phyloP scores from a whole-genome alignment of 2,888 invertebrate species.

The Epinotia nisella region DNA sequence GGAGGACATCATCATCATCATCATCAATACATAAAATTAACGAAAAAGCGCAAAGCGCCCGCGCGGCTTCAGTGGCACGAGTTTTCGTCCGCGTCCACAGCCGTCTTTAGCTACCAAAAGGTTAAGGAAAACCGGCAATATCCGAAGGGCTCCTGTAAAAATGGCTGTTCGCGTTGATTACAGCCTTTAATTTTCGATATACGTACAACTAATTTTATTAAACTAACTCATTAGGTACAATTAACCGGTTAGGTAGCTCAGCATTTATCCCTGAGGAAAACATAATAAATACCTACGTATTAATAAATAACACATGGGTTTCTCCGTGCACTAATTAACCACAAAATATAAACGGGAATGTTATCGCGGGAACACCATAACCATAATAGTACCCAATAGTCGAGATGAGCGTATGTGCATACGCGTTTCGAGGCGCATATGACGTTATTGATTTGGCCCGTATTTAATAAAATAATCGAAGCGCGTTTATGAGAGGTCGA shows the following conservation, averaged over 20 bases:
- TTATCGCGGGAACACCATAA: constrained; percentile 20
- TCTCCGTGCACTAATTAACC: constrained; percentile 24
- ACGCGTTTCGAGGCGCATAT: neutral
- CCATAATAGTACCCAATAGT: no score
- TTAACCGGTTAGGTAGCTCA: constrained; percentile 13
- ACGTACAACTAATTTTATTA: neutral
- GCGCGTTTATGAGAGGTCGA: neutral
- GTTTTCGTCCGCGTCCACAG: no score
- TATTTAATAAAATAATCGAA: neutral
- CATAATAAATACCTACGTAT: neutral
- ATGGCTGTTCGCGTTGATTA: neutral
- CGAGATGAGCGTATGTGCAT: neutral
- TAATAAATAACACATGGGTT: constrained; percentile 15
- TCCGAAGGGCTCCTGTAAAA: neutral
- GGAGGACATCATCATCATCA: no score
- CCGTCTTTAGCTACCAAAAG: no score
- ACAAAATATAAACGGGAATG: constrained; percentile 4
- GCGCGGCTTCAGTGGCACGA: no score
- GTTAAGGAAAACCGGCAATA: no score
- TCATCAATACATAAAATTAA: no score
- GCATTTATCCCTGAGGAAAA: constrained; percentile 14
- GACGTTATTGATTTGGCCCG: neutral
- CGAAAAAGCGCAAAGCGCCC: no score
- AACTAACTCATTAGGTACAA: neutral
- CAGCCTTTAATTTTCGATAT: neutral